Percentiles rank a stretch among this genome's conserved stretches.
Evolutionary conservation across 2,797 vertebrate species (phyloP).

Genomic region (Chaetophractus vellerosus): DNA sequence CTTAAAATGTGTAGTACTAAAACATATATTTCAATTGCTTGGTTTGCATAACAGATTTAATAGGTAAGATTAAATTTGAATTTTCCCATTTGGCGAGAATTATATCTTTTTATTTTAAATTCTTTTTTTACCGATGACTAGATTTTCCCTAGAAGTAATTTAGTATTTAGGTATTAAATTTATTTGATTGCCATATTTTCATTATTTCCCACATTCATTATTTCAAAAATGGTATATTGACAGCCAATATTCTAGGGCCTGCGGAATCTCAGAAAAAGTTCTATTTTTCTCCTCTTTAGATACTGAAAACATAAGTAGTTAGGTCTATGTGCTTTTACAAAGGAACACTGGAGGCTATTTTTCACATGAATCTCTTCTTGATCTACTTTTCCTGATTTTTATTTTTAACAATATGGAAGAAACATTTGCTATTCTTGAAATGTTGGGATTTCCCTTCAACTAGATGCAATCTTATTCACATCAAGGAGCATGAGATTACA

Average conservation of each 20-base stretch:
- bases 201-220: conserved; percentile 16
- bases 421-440: conserved; percentile 57
- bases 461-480: neutral
- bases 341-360: neutral
- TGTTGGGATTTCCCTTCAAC: conserved; percentile 22
- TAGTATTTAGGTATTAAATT: conserved; percentile 11
- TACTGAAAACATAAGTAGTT: neutral
- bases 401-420: conserved; percentile 59
- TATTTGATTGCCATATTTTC: conserved; percentile 8
- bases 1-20: neutral
- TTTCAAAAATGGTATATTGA: conserved; percentile 13
- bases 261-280: neutral
- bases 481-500: neutral
- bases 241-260: neutral
- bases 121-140: neutral
- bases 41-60: conserved; percentile 7
- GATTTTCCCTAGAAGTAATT: conserved; percentile 26
- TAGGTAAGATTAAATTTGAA: neutral
- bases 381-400: neutral
- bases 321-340: neutral
- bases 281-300: neutral
- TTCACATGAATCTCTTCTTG: neutral
- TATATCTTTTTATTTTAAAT: neutral
- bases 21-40: neutral
- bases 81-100: conserved; percentile 49